Percentiles rank a stretch among this genome's conserved stretches.
Evolutionary conservation across 2,113 vertebrate genomes (phyloP).

Genomic region (Platysternon megacephalum): DNA sequence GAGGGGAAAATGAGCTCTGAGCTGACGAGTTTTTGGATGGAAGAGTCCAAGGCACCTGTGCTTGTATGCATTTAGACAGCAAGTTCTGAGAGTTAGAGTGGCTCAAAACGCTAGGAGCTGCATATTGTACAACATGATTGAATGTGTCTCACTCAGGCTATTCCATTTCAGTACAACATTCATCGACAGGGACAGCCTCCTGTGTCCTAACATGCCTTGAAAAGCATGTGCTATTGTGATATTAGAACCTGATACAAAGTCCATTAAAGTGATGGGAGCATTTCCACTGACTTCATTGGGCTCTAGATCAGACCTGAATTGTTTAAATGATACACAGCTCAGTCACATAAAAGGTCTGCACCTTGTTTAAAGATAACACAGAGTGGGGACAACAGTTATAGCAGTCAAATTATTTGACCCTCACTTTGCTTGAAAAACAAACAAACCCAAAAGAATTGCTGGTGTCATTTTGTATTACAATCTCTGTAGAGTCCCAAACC

Average conservation of each 20-base stretch:
- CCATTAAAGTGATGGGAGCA: not conserved
- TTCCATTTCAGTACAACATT: not conserved
- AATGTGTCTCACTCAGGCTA: not conserved
- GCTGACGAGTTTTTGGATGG: not conserved
- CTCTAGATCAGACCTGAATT: not conserved
- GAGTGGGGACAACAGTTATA: not conserved
- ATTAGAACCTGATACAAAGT: not conserved
- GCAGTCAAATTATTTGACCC: not conserved
- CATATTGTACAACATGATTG: not conserved
- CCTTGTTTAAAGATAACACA: not conserved
- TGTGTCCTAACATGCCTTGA: not conserved
- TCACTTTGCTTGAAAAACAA: not conserved
- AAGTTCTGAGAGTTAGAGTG: not conserved
- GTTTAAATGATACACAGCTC: not conserved
- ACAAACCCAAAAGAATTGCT: not conserved
- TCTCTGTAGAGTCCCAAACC: not conserved
- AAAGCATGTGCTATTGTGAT: not conserved
- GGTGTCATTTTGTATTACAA: not conserved
- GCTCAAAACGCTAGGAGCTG: not conserved
- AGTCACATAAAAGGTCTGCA: not conserved
- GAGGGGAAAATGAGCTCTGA: not conserved
- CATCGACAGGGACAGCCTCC: not conserved
- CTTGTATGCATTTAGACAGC: not conserved
- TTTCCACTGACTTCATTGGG: not conserved
- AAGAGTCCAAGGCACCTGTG: not conserved